phyloP scores from a whole-genome alignment of 1,140 invertebrate genomes.

The Drosophila chauvacae region DNA sequence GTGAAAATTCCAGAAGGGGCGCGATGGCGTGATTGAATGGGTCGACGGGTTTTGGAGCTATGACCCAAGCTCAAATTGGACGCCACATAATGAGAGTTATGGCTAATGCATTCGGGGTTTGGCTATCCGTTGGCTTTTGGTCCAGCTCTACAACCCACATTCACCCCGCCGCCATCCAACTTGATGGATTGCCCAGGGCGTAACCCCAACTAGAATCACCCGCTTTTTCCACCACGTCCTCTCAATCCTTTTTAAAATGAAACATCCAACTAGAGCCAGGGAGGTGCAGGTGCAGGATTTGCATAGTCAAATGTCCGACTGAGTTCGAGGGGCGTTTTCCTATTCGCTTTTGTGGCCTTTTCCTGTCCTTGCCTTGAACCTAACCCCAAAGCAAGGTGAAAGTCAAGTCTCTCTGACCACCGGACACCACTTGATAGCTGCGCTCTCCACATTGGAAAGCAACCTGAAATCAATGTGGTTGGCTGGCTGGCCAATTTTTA shows the following conservation, averaged over 20 bases:
- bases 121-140: conserved; percentile 34
- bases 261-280: conserved; percentile 60
- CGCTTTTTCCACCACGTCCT: not conserved
- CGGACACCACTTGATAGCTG: conserved; percentile 21
- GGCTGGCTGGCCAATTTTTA: conserved; percentile 17
- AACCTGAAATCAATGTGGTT: conserved; percentile 29
- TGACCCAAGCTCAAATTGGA: conserved; percentile 15
- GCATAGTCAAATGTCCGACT: conserved; percentile 41
- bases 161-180: conserved; percentile 9
- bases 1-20: conserved; percentile 31
- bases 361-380: conserved; percentile 43
- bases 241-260: conserved; percentile 50
- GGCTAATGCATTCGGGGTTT: conserved; percentile 69
- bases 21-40: conserved; percentile 77
- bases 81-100: conserved; percentile 76
- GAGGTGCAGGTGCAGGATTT: conserved; percentile 63
- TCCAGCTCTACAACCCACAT: conserved; percentile 5
- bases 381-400: conserved; percentile 49
- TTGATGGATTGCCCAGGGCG: conserved; percentile 60
- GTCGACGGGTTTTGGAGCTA: conserved; percentile 42
- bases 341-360: conserved; percentile 35
- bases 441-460: conserved; percentile 16
- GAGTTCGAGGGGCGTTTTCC: conserved; percentile 34
- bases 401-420: conserved; percentile 36
- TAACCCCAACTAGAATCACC: conserved; percentile 32